Conservation (phyloP, 2,797 vertebrate species). For the Gobionotothen gibberifrons region DNA sequence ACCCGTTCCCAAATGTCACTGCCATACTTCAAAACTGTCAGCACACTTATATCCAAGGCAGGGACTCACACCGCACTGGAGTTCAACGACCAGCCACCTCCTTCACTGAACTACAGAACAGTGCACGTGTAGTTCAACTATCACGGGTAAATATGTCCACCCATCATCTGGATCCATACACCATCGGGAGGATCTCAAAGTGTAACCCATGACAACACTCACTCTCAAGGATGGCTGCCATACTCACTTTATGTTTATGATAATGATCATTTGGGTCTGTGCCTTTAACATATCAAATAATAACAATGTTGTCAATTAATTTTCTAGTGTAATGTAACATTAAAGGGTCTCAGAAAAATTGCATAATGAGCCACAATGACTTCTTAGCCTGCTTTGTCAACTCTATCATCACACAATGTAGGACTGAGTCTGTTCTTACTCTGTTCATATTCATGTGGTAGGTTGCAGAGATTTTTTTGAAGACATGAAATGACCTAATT, state of each 20-base stretch:
- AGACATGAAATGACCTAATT: neutral
- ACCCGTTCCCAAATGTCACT: constrained; percentile 78
- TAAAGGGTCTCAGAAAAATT: neutral
- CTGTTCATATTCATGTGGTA: neutral
- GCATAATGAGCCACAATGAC: neutral
- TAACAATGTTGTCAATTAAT: too few species aligned
- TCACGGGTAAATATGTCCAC: constrained; percentile 41
- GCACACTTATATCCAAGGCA: constrained; percentile 62
- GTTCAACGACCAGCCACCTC: constrained; percentile 37
- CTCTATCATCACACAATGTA: neutral
- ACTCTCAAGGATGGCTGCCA: neutral
- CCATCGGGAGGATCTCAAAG: neutral
- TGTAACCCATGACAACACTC: neutral
- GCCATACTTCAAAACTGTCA: constrained; percentile 79
- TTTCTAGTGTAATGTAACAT: neutral
- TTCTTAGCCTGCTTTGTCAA: neutral
- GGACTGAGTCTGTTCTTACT: too few species aligned
- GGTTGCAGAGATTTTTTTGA: neutral
- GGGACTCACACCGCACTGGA: constrained; percentile 47
- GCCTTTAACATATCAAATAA: neutral
- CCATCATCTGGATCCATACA: constrained; percentile 17
- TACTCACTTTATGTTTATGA: neutral
- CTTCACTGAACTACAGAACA: constrained; percentile 56
- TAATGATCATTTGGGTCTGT: neutral
- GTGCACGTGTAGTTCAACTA: constrained; percentile 44